Evolutionary conservation across 1,140 invertebrate species (phyloP).

Genomic region (Chionoecetes opilio): DNA sequence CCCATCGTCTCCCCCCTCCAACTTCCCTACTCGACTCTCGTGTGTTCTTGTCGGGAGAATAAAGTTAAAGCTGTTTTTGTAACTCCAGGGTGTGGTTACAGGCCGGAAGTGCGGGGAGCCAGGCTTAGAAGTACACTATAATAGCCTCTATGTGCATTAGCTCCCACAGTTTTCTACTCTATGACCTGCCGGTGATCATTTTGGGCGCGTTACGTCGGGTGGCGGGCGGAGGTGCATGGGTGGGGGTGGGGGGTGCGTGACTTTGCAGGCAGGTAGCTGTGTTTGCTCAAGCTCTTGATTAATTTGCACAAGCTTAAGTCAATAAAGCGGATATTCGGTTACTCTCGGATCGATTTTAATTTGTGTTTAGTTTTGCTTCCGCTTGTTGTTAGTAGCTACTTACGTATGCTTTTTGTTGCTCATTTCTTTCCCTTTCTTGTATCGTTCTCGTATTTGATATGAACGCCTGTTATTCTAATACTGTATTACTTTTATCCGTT

Average conservation of each 20-base stretch:
- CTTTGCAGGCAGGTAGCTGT: background rate
- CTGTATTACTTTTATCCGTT: no score
- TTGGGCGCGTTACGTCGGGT: background rate
- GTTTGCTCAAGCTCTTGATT: background rate
- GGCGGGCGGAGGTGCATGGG: background rate
- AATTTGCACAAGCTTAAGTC: slow-evolving; percentile 17
- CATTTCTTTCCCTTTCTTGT: background rate
- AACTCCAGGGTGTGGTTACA: background rate
- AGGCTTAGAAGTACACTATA: background rate
- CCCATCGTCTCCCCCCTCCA: background rate
- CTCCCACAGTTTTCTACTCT: background rate
- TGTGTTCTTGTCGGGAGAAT: background rate
- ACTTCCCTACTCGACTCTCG: background rate
- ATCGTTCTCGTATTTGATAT: background rate
- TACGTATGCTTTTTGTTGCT: background rate
- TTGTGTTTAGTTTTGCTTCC: background rate
- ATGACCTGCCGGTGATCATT: background rate
- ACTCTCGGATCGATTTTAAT: background rate
- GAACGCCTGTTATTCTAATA: no score
- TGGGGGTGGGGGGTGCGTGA: background rate
- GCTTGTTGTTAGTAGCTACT: background rate
- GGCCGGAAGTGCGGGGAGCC: background rate
- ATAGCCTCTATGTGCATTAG: background rate
- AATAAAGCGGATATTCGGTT: background rate
- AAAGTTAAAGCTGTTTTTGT: background rate